These are phyloP conservation scores for Sander lucioperca DNA, from an alignment of 2,113 vertebrate species.

Conservation along the genomic window DNA sequence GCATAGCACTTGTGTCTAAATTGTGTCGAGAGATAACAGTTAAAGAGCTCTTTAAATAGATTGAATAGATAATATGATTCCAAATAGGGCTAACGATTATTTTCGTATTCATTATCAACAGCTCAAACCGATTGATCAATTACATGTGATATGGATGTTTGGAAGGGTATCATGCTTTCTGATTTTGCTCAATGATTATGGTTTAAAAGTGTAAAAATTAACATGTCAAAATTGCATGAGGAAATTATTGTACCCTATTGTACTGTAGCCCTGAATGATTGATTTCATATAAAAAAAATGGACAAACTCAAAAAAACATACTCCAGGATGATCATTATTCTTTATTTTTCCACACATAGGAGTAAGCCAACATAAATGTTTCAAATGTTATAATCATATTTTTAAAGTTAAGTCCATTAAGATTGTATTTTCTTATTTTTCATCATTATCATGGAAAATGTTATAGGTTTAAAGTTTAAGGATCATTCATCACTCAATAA, in stretches of 20 bases:
- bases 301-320: background rate
- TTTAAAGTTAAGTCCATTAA: constrained; percentile 67
- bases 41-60: background rate
- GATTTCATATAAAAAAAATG: background rate
- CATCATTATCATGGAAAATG: constrained; percentile 61
- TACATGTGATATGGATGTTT: background rate
- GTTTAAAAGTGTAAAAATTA: background rate
- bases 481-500: constrained; percentile 77
- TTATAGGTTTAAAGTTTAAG: constrained; percentile 72
- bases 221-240: background rate
- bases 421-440: constrained; percentile 65
- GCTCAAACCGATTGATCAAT: background rate
- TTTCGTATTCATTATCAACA: background rate
- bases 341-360: constrained; percentile 77
- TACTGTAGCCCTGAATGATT: background rate
- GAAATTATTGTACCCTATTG: background rate
- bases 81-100: background rate
- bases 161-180: background rate
- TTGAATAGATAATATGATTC: background rate
- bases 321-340: constrained; percentile 71
- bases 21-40: background rate
- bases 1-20: background rate
- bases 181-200: background rate
- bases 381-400: constrained; percentile 69
- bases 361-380: constrained; percentile 78